phyloP scores from a whole-genome alignment of 2,888 invertebrate species.

The Epirrhoe alternata region DNA sequence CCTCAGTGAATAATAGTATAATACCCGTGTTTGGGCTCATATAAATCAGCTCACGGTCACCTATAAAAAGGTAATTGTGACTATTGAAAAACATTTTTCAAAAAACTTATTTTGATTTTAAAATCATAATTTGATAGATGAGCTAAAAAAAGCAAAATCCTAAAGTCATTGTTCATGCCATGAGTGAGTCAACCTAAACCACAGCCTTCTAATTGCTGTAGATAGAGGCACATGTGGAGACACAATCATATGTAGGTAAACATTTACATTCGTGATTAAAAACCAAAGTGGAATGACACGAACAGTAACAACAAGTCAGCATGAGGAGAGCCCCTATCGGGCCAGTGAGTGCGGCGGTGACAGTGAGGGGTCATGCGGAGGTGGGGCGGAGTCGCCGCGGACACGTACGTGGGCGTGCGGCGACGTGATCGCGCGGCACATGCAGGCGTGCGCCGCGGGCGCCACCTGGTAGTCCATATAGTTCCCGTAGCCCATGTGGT shows the following conservation, averaged over 20 bases:
- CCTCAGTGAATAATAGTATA: too few species aligned
- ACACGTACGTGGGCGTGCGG: constrained; percentile 84
- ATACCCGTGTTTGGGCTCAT: too few species aligned
- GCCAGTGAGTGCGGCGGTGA: constrained; percentile 44
- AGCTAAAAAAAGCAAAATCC: too few species aligned
- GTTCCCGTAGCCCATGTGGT: constrained; percentile 97
- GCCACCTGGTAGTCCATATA: constrained; percentile 95
- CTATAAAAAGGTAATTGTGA: too few species aligned
- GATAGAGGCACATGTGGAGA: not conserved
- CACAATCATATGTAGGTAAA: not conserved
- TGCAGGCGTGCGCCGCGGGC: constrained; percentile 79
- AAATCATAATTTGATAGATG: too few species aligned
- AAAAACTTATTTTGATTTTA: too few species aligned
- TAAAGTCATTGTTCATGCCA: too few species aligned
- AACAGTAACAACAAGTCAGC: constrained; percentile 64
- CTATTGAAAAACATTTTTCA: too few species aligned
- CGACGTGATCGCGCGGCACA: constrained; percentile 82
- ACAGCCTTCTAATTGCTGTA: not conserved
- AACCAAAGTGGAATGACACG: constrained; percentile 25
- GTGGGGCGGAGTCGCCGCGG: constrained; percentile 14
- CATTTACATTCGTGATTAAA: not conserved
- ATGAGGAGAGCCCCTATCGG: constrained; percentile 62
- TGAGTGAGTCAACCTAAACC: not conserved
- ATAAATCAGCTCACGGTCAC: too few species aligned
- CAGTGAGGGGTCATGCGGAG: constrained; percentile 36